Evolutionary conservation across 2,888 invertebrate species (phyloP).

Genomic region (Tubiluchus corallicola): DNA sequence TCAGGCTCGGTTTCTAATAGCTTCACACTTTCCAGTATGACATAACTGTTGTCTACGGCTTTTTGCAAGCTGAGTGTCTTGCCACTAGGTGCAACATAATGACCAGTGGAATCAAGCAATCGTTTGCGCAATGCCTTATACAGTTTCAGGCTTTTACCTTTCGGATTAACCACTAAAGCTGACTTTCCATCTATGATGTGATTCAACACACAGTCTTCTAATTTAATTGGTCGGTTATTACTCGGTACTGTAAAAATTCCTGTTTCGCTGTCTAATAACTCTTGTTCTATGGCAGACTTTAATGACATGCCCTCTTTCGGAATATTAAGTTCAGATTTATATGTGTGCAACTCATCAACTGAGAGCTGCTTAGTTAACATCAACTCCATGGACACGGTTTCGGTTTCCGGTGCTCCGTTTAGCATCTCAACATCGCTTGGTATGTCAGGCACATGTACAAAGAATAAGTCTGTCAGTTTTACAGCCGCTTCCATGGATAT

Average conservation of each 20-base stretch:
- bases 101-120: slow-evolving; percentile 45
- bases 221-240: slow-evolving; percentile 21
- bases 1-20: neutral
- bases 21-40: slow-evolving; percentile 28
- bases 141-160: slow-evolving; percentile 40
- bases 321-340: slow-evolving; percentile 14
- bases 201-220: slow-evolving; percentile 25
- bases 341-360: slow-evolving; percentile 43
- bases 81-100: slow-evolving; percentile 42
- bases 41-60: slow-evolving; percentile 62
- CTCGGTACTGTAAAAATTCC: slow-evolving; percentile 26
- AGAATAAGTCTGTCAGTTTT: slow-evolving; percentile 44
- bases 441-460: slow-evolving; percentile 47
- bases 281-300: slow-evolving; percentile 53
- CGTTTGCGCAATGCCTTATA: slow-evolving; percentile 56
- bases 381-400: neutral
- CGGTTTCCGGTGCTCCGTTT: slow-evolving; percentile 61
- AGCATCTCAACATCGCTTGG: slow-evolving; percentile 19
- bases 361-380: slow-evolving; percentile 63
- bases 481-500: slow-evolving; percentile 74
- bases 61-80: slow-evolving; percentile 63
- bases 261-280: slow-evolving; percentile 45
- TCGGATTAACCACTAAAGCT: slow-evolving; percentile 48
- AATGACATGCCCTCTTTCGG: slow-evolving; percentile 44
- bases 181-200: slow-evolving; percentile 43